Percentiles rank a stretch among this genome's conserved stretches.
These are phyloP conservation scores for Slavum lentiscoides DNA, from an alignment of 2,888 invertebrate genomes.

Conservation along the genomic window DNA sequence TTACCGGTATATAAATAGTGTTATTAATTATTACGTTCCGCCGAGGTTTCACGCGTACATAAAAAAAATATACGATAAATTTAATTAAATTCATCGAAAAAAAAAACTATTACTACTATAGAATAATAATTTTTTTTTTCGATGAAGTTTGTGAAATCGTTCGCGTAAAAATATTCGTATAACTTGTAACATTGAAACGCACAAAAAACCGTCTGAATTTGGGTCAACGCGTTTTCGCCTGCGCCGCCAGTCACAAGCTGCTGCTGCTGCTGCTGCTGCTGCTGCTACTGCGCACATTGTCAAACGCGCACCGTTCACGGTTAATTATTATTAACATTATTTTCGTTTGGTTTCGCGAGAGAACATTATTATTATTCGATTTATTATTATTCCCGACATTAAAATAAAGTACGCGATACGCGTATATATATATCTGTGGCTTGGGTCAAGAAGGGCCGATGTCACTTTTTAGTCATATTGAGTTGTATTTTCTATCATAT, in stretches of 20 bases:
- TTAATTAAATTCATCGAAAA: no score
- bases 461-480: no score
- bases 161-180: not conserved
- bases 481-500: no score
- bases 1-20: no score
- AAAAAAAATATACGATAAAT: no score
- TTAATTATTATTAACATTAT: not conserved
- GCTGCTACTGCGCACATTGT: not conserved
- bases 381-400: not conserved
- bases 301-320: slow-evolving; percentile 1
- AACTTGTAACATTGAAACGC: not conserved
- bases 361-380: not conserved
- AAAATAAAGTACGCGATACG: not conserved
- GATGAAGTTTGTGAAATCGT: not conserved
- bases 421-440: no score
- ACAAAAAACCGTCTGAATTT: not conserved
- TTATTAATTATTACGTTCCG: no score
- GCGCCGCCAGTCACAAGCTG: not conserved
- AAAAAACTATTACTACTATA: no score
- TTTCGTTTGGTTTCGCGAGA: not conserved
- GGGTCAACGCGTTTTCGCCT: slow-evolving; percentile 1
- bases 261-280: not conserved
- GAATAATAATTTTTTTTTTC: not conserved
- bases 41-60: no score
- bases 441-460: no score